Conservation (phyloP, 2,113 vertebrate genomes). For the Phycodurus eques region DNA sequence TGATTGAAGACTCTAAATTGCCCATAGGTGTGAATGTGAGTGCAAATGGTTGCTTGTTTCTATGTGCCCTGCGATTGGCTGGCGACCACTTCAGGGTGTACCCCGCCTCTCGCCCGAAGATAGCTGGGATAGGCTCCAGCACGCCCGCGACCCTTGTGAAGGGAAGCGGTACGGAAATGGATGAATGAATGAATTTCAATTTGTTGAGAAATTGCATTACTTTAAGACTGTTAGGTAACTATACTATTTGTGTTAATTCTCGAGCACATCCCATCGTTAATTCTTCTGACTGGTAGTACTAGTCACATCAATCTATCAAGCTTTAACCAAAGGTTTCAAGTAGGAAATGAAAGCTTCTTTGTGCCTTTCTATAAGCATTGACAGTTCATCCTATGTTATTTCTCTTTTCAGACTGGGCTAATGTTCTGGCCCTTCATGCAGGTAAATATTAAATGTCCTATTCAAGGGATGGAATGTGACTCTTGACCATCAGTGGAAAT, state of each 20-base stretch:
- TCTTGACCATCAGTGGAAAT: neutral
- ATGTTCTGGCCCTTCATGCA: constrained; percentile 92
- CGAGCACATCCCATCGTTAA: neutral
- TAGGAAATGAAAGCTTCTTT: neutral
- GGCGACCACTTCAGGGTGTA: too few relatives aligned
- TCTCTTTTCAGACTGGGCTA: constrained; percentile 81
- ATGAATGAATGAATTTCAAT: neutral
- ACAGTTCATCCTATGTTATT: constrained; percentile 5
- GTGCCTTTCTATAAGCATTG: neutral
- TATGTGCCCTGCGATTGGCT: too few relatives aligned
- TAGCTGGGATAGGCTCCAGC: too few relatives aligned
- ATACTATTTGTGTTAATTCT: too few relatives aligned
- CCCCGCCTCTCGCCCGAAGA: too few relatives aligned
- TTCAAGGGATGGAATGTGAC: neutral
- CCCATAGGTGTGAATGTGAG: too few relatives aligned
- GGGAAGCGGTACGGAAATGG: too few relatives aligned
- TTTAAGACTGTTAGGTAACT: neutral
- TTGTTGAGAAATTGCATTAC: neutral
- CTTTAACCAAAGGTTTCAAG: neutral
- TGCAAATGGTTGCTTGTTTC: too few relatives aligned
- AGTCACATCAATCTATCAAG: neutral
- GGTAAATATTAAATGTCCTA: constrained; percentile 71
- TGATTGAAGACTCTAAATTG: too few relatives aligned
- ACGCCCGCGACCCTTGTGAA: too few relatives aligned
- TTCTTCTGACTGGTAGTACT: neutral